Conservation (phyloP, 2,888 invertebrate species). For the Coenonympha glycerion region DNA sequence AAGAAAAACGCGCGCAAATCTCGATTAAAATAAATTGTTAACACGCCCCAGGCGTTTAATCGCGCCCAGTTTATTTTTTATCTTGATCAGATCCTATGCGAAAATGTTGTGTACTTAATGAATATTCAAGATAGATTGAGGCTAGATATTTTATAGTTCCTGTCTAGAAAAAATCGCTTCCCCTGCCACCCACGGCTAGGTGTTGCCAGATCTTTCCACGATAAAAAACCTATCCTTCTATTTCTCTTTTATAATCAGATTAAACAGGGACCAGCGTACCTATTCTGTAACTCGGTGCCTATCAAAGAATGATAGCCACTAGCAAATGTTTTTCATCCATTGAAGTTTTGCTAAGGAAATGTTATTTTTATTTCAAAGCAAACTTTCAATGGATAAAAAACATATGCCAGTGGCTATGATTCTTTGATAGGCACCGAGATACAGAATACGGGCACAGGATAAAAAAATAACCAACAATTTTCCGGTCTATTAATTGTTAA, state of each 20-base stretch:
- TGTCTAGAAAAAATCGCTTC: constrained; percentile 39
- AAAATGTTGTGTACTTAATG: constrained; percentile 40
- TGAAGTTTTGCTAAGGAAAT: too few relatives aligned
- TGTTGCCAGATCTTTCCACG: constrained; percentile 10
- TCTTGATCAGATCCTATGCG: constrained; percentile 57
- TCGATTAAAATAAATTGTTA: constrained; percentile 62
- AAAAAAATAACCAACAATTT: too few relatives aligned
- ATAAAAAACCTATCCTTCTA: constrained; percentile 9
- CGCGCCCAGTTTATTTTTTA: constrained; percentile 43
- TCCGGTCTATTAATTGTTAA: too few relatives aligned
- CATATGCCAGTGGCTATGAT: too few relatives aligned
- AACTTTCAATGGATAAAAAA: too few relatives aligned
- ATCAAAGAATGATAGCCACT: too few relatives aligned
- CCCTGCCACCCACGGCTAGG: constrained; percentile 48
- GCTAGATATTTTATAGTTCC: constrained; percentile 59
- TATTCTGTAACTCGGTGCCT: too few relatives aligned
- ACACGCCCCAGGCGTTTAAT: constrained; percentile 53
- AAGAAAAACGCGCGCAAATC: constrained; percentile 46
- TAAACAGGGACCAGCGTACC: neutral
- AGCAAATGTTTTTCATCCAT: too few relatives aligned
- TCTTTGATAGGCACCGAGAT: too few relatives aligned
- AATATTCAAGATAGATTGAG: constrained; percentile 46
- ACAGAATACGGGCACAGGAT: too few relatives aligned
- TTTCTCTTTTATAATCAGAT: neutral
- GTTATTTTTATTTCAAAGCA: too few relatives aligned